A percentile compares a stretch with the other conserved stretches of the same genome.
Conservation (phyloP, 2,888 invertebrate genomes). For the Eurytoma adleriae region DNA sequence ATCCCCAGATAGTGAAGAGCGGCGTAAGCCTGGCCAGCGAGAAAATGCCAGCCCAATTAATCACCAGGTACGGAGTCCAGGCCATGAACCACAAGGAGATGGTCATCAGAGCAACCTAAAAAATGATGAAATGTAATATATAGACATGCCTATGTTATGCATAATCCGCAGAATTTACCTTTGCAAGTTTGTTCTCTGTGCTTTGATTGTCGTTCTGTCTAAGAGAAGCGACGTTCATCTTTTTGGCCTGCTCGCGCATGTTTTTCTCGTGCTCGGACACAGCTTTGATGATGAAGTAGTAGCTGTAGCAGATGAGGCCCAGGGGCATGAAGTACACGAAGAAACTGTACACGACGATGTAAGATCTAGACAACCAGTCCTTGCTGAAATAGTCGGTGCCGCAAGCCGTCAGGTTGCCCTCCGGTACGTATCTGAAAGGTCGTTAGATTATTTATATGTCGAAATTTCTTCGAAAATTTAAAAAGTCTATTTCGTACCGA, state of each 20-base stretch:
- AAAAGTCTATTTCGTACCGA: slow-evolving; percentile 76
- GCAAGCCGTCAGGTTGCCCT: slow-evolving; percentile 95
- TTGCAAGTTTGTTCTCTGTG: slow-evolving; percentile 91
- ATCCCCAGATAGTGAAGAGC: slow-evolving; percentile 91
- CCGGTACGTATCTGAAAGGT: slow-evolving; percentile 87
- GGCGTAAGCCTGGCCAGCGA: slow-evolving; percentile 85
- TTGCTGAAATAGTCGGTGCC: slow-evolving; percentile 91
- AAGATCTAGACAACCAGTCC: slow-evolving; percentile 86
- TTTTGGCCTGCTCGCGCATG: slow-evolving; percentile 94
- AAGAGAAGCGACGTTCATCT: slow-evolving; percentile 94
- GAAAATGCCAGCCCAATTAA: slow-evolving; percentile 90
- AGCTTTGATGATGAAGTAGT: slow-evolving; percentile 88
- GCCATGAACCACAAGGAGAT: slow-evolving; percentile 82
- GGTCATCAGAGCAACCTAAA: slow-evolving; percentile 80
- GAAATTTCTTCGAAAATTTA: slow-evolving; percentile 9
- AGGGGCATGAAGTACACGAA: slow-evolving; percentile 89
- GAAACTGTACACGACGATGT: slow-evolving; percentile 87
- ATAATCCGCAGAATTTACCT: slow-evolving; percentile 75
- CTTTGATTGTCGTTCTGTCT: slow-evolving; percentile 86
- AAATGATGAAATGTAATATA: not conserved
- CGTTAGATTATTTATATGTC: not conserved
- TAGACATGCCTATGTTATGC: not conserved
- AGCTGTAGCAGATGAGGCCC: slow-evolving; percentile 89
- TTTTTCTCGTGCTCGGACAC: slow-evolving; percentile 90
- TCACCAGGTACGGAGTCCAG: slow-evolving; percentile 84